Evolutionary conservation across 2,113 vertebrate species (phyloP), one percentile per base, ranked within the genome.

Genomic region (Lepus americanus): DNA sequence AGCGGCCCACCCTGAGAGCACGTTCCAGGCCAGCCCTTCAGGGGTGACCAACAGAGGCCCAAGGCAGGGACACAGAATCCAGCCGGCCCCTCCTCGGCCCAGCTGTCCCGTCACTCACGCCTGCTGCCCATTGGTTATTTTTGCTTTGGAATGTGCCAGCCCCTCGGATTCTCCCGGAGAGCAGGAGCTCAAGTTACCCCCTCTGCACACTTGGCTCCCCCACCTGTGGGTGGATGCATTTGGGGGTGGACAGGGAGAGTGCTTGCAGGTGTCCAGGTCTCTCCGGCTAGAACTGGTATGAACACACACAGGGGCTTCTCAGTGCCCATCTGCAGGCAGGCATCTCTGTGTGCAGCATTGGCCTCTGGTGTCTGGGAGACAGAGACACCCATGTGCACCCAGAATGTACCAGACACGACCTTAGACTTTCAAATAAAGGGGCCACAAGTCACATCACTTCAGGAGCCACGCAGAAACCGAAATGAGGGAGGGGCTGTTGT

Each of bases 71-170:
- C 86, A 86, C 83, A 91, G 86, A 94, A 92, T 83, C 86, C 89
- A 73, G 69, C 79, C n/a, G 53, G 95, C 93, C 82, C 27, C 89
- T 92, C 73, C 79, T 85, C 19, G 0, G 82, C 94, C 95, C 98
- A 98, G 98, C 98, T 98, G 98, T 98, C 98, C 98, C 97, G 95
- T 98, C 98, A 98, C 96, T 98, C 98, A 98, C 81, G 82, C 97
- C 97, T 20, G 92, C 89, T 96, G 95, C 97, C 22, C 88, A 97
- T 95, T 96, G 97, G 97, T 96, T 98, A 98, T 98, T 98, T 98
- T 98, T 98, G 98, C 97, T 69, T 91, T 29, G 98, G 98, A 98
- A 98, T 98, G 98, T 98, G 98, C 98, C 98, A 64, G 97, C 98
- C 98, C 96, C 97, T 98, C 0, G 1, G 97, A 98, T 98, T 98